Evolutionary conservation across 2,113 vertebrate species (phyloP).

Genomic region (Erinaceus europaeus): DNA sequence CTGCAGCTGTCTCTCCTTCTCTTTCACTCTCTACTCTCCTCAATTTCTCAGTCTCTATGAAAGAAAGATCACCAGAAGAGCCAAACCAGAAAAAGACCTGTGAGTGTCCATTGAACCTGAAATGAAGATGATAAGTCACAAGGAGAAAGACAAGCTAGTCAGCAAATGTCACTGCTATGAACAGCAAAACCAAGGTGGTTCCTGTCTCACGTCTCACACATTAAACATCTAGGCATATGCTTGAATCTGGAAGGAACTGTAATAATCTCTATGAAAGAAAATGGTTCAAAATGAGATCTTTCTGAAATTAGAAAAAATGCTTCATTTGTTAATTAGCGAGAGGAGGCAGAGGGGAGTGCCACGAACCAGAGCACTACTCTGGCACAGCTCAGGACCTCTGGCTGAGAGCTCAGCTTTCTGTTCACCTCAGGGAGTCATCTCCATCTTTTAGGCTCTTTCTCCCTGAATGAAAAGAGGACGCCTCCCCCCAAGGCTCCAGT

Average conservation of each 20-base stretch:
- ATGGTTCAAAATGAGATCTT: background rate
- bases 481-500: fast-evolving
- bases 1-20: no score
- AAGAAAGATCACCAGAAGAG: background rate
- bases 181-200: background rate
- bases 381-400: no score
- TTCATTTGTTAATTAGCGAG: no score
- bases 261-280: background rate
- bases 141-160: background rate
- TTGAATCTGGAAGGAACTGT: background rate
- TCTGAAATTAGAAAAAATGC: background rate
- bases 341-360: no score
- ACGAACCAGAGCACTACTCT: no score
- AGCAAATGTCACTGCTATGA: background rate
- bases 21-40: no score
- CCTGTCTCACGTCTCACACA: background rate
- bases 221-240: background rate
- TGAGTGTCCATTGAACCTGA: background rate
- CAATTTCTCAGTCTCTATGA: no score
- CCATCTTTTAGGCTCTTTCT: no score
- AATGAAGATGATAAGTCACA: background rate
- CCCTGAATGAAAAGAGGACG: background rate
- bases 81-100: background rate
- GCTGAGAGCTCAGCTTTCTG: no score
- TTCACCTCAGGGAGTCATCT: no score